Evolutionary conservation across 2,888 invertebrate species (phyloP).

Genomic region (Volucella inanis): DNA sequence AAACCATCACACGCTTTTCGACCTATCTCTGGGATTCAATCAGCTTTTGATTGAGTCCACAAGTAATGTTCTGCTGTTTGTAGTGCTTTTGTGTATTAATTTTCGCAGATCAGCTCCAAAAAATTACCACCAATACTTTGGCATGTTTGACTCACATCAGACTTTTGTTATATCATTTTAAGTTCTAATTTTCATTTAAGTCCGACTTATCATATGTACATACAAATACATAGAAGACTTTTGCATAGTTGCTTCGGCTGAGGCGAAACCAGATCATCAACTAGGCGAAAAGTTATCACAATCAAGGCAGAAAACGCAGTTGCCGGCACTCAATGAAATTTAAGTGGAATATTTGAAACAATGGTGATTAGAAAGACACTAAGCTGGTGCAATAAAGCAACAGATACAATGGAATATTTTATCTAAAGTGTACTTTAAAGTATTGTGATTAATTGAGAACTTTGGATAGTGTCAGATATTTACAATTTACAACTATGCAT

Average conservation of each 20-base stretch:
- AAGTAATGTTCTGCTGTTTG: constrained; percentile 39
- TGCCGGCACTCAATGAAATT: constrained; percentile 37
- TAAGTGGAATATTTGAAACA: constrained; percentile 42
- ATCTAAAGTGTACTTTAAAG: no score
- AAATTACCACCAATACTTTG: neutral
- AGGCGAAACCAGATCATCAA: constrained; percentile 42
- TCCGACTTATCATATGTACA: constrained; percentile 12
- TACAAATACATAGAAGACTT: no score
- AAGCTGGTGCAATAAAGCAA: no score
- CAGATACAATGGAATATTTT: no score
- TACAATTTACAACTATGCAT: no score
- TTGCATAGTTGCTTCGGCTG: no score
- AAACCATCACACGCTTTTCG: constrained; percentile 5
- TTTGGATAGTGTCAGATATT: no score
- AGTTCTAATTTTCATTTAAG: neutral
- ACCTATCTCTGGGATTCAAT: constrained; percentile 39
- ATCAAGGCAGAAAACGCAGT: constrained; percentile 44
- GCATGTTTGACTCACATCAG: constrained; percentile 13
- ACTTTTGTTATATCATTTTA: constrained; percentile 19
- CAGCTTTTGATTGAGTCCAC: constrained; percentile 40
- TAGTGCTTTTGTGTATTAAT: constrained; percentile 57
- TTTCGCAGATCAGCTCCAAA: constrained; percentile 29
- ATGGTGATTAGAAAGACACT: neutral
- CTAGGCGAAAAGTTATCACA: constrained; percentile 48
- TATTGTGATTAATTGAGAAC: no score